phyloP scores from a whole-genome alignment of 1,140 invertebrate species.

The Drosophila ercepeae region DNA sequence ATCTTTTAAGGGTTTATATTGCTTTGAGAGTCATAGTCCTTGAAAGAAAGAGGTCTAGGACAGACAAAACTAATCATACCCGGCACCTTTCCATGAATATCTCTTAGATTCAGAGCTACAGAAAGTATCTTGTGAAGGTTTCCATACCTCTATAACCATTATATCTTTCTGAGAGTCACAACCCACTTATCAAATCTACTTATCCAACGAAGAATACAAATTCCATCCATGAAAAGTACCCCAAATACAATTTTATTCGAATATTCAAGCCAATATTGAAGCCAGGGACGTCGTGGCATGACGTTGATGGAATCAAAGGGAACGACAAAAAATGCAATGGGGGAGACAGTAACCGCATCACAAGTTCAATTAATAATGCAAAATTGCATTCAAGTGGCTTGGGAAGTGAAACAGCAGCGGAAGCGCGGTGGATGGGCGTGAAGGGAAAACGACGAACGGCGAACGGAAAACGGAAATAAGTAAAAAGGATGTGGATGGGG shows the following conservation, averaged over 20 bases:
- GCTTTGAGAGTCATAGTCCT: too few species aligned
- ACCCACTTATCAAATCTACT: too few species aligned
- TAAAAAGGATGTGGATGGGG: not conserved
- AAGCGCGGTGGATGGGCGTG: conserved; percentile 6
- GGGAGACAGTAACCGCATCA: conserved; percentile 20
- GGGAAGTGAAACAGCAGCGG: conserved; percentile 31
- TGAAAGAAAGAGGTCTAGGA: too few species aligned
- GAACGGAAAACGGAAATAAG: not conserved
- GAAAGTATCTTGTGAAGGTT: too few species aligned
- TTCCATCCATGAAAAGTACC: not conserved
- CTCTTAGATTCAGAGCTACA: too few species aligned
- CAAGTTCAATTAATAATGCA: conserved; percentile 52
- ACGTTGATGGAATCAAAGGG: not conserved
- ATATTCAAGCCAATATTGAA: not conserved
- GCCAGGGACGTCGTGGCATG: too few species aligned
- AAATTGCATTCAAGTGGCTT: conserved; percentile 40
- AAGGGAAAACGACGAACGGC: not conserved
- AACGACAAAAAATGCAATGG: not conserved
- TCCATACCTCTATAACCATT: too few species aligned
- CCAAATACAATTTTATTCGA: not conserved
- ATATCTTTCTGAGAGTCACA: too few species aligned
- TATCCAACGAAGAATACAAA: not conserved
- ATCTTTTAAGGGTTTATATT: too few species aligned
- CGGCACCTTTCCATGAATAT: too few species aligned
- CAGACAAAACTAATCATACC: too few species aligned